These are phyloP conservation scores for Telmatochromis brachygnathus DNA, from an alignment of 2,113 vertebrate species.

Conservation along the genomic window DNA sequence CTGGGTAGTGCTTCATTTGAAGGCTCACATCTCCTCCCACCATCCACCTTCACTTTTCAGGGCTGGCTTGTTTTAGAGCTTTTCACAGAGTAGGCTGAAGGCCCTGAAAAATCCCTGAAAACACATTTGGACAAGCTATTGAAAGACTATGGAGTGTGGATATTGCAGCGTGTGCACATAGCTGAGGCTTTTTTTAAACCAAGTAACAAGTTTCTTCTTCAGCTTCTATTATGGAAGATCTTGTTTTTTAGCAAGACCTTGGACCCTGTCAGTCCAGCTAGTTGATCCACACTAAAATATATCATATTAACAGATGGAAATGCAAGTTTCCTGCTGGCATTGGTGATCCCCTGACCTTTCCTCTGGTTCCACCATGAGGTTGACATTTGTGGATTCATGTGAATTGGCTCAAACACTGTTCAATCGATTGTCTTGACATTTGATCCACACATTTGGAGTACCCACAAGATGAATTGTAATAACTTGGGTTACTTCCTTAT, in stretches of 20 bases:
- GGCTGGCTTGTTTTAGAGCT: conserved; percentile 18
- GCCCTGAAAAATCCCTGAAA: conserved; percentile 17
- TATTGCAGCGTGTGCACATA: neutral
- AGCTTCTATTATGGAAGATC: neutral
- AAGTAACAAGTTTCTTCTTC: neutral
- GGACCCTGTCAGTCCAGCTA: neutral
- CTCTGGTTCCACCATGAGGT: neutral
- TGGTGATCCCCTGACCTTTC: neutral
- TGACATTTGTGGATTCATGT: neutral
- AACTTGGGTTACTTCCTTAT: neutral
- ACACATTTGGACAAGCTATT: neutral
- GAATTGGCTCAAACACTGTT: neutral
- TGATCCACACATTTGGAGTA: neutral
- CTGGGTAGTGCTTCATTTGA: neutral
- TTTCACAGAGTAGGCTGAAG: neutral
- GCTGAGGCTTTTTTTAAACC: neutral
- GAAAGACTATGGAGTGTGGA: neutral
- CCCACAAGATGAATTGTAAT: neutral
- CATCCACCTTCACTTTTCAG: neutral
- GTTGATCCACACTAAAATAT: neutral
- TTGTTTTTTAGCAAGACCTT: neutral
- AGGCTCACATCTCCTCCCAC: neutral
- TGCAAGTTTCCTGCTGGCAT: neutral
- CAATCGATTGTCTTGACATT: neutral
- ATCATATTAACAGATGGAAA: neutral